These are phyloP conservation scores for Porphyrio hochstetteri DNA, from an alignment of 2,113 vertebrate species.

Conservation along the genomic window DNA sequence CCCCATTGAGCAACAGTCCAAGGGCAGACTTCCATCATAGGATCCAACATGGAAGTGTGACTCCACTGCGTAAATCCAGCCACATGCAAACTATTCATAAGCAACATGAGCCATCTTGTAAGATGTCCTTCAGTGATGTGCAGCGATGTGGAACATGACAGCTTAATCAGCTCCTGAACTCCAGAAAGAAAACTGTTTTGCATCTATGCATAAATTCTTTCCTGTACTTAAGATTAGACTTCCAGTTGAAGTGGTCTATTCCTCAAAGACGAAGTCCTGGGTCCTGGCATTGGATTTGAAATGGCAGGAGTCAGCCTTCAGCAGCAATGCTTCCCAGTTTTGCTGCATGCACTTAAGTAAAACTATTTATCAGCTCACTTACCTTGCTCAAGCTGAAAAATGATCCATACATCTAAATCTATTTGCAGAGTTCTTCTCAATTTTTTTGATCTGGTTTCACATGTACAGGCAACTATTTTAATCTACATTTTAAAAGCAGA, in stretches of 20 bases:
- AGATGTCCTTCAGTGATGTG: not conserved
- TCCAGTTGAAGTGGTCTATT: not conserved
- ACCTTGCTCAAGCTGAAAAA: not conserved
- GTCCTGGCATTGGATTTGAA: not conserved
- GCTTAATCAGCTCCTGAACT: not conserved
- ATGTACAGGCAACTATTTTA: not conserved
- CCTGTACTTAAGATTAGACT: not conserved
- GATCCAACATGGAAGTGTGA: not conserved
- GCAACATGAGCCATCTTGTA: not conserved
- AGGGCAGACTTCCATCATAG: not conserved
- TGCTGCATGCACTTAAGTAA: not conserved
- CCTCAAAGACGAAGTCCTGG: not conserved
- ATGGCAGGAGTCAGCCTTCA: not conserved
- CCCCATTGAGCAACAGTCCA: not conserved
- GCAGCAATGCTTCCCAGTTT: not conserved
- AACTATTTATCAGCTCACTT: not conserved
- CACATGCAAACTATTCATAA: not conserved
- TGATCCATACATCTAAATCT: not conserved
- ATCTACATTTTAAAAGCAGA: not conserved
- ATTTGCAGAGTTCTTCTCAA: not conserved
- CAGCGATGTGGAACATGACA: not conserved
- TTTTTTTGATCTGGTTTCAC: not conserved
- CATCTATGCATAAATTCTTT: not conserved
- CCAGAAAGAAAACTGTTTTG: not conserved
- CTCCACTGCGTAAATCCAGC: not conserved